These are phyloP conservation scores for Himalopsyche kuldschensis DNA, from an alignment of 2,888 invertebrate species.

Conservation along the genomic window DNA sequence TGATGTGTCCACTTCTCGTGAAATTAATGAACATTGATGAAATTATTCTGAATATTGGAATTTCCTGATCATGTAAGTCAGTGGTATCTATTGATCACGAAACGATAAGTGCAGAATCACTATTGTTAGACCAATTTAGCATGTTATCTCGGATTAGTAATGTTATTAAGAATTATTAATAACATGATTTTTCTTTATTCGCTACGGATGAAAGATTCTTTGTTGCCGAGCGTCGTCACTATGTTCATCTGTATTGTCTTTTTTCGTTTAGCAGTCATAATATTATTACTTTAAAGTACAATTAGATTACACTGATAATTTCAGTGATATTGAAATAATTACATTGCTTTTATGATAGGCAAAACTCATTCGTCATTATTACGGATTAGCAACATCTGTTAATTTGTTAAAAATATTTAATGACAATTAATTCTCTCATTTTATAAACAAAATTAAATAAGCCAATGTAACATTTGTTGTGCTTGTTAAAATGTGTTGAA, in stretches of 20 bases:
- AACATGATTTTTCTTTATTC: neutral
- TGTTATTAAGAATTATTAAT: neutral
- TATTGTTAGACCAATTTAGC: neutral
- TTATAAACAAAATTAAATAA: no score
- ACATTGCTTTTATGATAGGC: neutral
- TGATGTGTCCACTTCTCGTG: neutral
- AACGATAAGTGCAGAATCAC: conserved; percentile 5
- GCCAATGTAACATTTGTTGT: no score
- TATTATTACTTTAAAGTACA: neutral
- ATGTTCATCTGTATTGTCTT: neutral
- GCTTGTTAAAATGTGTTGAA: no score
- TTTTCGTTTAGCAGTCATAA: neutral
- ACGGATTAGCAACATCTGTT: neutral
- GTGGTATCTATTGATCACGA: conserved; percentile 25
- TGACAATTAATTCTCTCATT: no score
- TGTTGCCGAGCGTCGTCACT: neutral
- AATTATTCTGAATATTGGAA: conserved; percentile 1
- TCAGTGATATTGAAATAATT: neutral
- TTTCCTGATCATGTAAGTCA: conserved; percentile 22
- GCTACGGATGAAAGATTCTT: neutral
- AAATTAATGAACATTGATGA: neutral
- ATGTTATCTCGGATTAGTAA: neutral
- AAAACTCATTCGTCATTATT: neutral
- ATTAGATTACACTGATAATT: neutral
- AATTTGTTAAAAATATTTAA: neutral